Evolutionary conservation across 1,140 invertebrate species (phyloP), one percentile per base, ranked within the genome.

Genomic region (Halictus rubicundus): DNA sequence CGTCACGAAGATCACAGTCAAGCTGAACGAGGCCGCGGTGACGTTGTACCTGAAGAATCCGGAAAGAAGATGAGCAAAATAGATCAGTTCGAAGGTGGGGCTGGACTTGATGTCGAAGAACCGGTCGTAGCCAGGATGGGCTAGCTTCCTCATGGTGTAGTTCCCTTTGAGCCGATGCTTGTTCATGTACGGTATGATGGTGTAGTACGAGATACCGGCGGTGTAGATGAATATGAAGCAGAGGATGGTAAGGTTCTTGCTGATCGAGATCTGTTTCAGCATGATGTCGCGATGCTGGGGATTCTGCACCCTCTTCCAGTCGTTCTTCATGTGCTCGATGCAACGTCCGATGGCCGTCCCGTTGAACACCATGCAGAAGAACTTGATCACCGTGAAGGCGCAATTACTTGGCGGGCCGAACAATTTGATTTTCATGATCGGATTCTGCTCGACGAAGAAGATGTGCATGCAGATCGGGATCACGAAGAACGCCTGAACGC

Each of bases 61-160:
- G 6, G 80, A 82, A 7, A 87, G 32, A 7, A 76, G 85, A 0
- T 91, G 89, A 8, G 83, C 49, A 0, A 32, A 42, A 25, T 87
- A 91, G 0, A 91, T 66, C 6, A 86, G 78, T 54, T 90, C 86
- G 49, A 89, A 91, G 10, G 65, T 64, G 3, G 89, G 89, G 66
- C 78, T 86, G 1, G 72, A 66, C 52, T 81, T 72, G 0, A 82
- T 65, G 59, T 91, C 84, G 37, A 90, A 82, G n/a, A 88, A 80
- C 0, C 82, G 9, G 16, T 85, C 85, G 32, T 90, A 85, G 10
- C 85, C 73, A 3, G 84, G 87, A 74, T 90, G 89, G 2, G 81
- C 80, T 0, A 84, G n/a, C 0, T 63, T 19, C 42, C 68, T 76
- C 7, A 54, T n/a, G 0, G 81, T 89, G 23, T 16, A 0, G 12